Conservation (phyloP, 2,888 invertebrate genomes). For the Zeuzera pyrina region DNA sequence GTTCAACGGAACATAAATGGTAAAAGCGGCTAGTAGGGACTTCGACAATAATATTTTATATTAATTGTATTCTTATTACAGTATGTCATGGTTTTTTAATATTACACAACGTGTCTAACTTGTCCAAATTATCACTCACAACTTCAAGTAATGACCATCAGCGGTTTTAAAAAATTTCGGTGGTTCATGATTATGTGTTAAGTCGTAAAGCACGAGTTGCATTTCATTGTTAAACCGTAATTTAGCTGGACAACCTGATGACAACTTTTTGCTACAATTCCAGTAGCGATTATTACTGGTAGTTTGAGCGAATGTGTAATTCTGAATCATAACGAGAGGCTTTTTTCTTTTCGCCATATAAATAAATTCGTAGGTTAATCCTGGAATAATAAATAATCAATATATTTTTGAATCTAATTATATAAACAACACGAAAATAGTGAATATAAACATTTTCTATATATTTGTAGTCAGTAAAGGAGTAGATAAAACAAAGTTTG, state of each 20-base stretch:
- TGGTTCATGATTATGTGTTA: conserved; percentile 35
- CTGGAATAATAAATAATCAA: conserved; percentile 12
- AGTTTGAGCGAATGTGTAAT: conserved; percentile 16
- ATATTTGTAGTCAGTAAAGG: too few relatives aligned
- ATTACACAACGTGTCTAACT: too few relatives aligned
- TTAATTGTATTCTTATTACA: too few relatives aligned
- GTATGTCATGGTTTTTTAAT: too few relatives aligned
- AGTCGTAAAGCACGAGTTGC: conserved; percentile 22
- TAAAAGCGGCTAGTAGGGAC: too few relatives aligned
- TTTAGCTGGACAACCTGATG: conserved; percentile 13
- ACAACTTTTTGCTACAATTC: conserved; percentile 15
- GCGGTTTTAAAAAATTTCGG: conserved; percentile 18
- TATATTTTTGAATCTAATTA: not conserved
- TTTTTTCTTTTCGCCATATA: conserved; percentile 12
- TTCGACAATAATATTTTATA: too few relatives aligned
- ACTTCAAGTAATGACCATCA: conserved; percentile 18
- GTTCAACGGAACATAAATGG: too few relatives aligned
- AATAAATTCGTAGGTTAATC: conserved; percentile 10
- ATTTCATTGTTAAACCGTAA: conserved; percentile 28
- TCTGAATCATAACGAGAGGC: conserved; percentile 17
- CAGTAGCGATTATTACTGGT: conserved; percentile 15
- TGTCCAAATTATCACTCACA: conserved; percentile 6
- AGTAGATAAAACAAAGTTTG: too few relatives aligned
- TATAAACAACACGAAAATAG: not conserved
- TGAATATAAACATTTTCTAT: too few relatives aligned